A percentile compares a stretch with the other conserved stretches of the same genome.
These are phyloP conservation scores for Oplegnathus fasciatus DNA, from an alignment of 2,113 vertebrate genomes.

Conservation along the genomic window DNA sequence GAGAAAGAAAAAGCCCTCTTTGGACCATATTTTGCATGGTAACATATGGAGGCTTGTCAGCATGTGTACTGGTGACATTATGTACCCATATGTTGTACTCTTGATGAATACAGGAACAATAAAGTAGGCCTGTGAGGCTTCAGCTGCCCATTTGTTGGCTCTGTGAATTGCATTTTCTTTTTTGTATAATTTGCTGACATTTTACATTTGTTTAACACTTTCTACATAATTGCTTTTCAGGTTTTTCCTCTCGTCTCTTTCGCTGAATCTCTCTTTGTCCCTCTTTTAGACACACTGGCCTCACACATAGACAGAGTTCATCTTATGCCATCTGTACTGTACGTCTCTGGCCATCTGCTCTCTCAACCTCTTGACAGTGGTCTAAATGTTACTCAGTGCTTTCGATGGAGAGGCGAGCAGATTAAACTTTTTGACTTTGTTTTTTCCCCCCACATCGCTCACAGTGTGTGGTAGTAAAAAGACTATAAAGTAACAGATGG, in stretches of 20 bases:
- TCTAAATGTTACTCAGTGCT: constrained; percentile 36
- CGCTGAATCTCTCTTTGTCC: not conserved
- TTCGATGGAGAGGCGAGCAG: constrained; percentile 35
- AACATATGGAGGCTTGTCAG: constrained; percentile 41
- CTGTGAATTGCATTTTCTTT: not conserved
- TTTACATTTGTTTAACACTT: constrained; percentile 9
- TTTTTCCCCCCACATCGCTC: not conserved
- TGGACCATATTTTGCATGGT: constrained; percentile 12
- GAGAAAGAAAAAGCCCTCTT: constrained; percentile 3
- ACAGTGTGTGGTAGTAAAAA: constrained; percentile 19
- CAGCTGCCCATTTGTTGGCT: not conserved
- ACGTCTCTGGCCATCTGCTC: constrained; percentile 62
- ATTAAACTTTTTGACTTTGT: constrained; percentile 55
- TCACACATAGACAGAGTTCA: constrained; percentile 26
- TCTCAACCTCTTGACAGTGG: constrained; percentile 36
- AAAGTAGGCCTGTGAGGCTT: not conserved
- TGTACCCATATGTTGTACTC: constrained; percentile 17
- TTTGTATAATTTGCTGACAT: not conserved
- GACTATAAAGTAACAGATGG: constrained; percentile 53
- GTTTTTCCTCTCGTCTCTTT: not conserved
- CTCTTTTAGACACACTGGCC: constrained; percentile 10
- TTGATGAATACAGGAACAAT: not conserved
- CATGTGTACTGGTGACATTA: constrained; percentile 26
- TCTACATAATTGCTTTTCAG: not conserved
- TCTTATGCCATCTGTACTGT: constrained; percentile 43